Base-by-base conservation (phyloP, 2,113 vertebrate genomes). In the Sinosuthora webbiana region DNA sequence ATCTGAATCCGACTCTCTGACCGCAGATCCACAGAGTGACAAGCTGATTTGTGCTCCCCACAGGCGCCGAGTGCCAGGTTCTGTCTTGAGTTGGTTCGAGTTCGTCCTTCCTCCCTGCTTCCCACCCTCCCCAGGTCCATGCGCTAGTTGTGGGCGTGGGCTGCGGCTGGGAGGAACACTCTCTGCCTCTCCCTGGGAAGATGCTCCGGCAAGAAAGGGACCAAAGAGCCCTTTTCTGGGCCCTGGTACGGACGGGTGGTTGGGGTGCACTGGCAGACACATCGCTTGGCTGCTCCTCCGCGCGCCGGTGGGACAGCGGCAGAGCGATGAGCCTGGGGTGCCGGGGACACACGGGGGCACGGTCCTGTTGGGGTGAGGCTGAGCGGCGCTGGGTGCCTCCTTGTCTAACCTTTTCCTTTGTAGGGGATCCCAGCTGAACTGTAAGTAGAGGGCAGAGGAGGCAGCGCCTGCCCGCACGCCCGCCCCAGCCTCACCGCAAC, bases 381-480 rank as follows among this genome's bases (percentile, higher is more conserved):
- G 96, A 92, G 96, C 20, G 28, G 92, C 5, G 20, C 96, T 23
- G 91, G 96, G 91, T 82, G 91, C 94, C 96, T 97, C 97, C 95
- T 93, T 86, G 76, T 95, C 96, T 97, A 98, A 97, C 91, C 57
- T 91, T 95, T 96, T 96, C 86, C 92, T 96, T 95, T 73, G 56
- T 90, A 97, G 97, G 85, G 90, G 90, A 91, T 70, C 63, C 84
- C 88, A 50, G 19, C 80, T 68, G 42, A 96, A 96, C 97, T 94
- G 98, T 98, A 98, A 98, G 98, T 98, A 97, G 94, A 94, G 83
- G 86, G 94, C 91, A 70, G 92, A 97, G 97, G 97, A 98, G 97
- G 94, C 90, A 86, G 73, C 0, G 42, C 65, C 92, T 31, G 71
- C 74, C 80, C 25, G 0, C 4, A 7, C 3, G 2, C 33, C 76